Evolutionary conservation across 2,113 vertebrate genomes (phyloP), one percentile per base, ranked within the genome.

Genomic region (Microtus montanus): DNA sequence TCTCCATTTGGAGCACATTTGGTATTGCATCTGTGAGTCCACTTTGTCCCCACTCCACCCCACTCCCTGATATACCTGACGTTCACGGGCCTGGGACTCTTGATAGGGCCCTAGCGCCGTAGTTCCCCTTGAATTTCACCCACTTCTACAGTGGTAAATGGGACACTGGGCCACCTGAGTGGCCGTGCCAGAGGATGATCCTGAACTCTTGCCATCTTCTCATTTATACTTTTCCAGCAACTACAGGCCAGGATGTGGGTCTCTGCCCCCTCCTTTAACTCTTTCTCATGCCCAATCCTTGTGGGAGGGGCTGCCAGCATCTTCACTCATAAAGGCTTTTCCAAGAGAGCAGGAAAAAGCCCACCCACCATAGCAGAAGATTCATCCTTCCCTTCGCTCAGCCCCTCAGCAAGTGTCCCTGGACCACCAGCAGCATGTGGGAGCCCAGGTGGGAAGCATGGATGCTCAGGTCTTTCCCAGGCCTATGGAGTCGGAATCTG

Each of bases 291-390:
- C 88, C 61, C 58, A 38, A 12, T 73, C 70, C 75, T 54, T 12
- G 68, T 35, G 15, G 8, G 61, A 90, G 41, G 4, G 14, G 3
- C 26, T 78, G 24, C 20, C 5, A 1, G 30, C 15, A 35, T 71
- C 1, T 15, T 22, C 6, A 7, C 13, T 4, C 7, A 13, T 28
- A 28, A 0, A 4, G 4, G 33, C 12, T n/a, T 66, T n/a, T 22
- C 74, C 3, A 1, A 5, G 6, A 28, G 4, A 47, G 79, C 85
- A 63, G 64, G 33, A n/a, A 41, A 58, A 54, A 47, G 41, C 8
- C 82, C 4, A 17, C n/a, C n/a, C n/a, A 28, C 2, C 35, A 11
- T 24, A 63, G n/a, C 14, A 63, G n/a, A 83, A 28, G 13, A n/a
- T 63, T 14, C 33, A 47, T 35, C 8, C 8, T 17, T 0, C n/a